These are phyloP conservation scores for Myotis vivesi DNA, from an alignment of 2,797 vertebrate species.

Conservation along the genomic window DNA sequence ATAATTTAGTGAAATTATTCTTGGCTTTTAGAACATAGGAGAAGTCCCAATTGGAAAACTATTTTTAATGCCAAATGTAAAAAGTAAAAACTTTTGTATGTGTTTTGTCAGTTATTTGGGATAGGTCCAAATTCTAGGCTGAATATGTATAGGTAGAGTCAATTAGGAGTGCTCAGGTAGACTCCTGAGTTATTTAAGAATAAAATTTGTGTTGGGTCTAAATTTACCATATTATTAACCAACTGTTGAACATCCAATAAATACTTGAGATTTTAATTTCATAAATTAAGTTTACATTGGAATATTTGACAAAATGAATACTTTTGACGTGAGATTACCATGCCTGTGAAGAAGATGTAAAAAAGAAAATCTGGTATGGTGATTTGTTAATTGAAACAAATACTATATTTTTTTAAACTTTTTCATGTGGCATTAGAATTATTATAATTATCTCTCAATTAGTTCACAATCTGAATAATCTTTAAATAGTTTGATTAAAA, in stretches of 20 bases:
- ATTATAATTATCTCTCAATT: slow-evolving; percentile 32
- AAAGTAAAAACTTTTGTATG: not conserved
- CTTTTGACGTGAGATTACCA: slow-evolving; percentile 35
- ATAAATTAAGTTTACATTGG: slow-evolving; percentile 37
- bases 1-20: slow-evolving; percentile 35
- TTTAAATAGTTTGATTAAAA: slow-evolving; percentile 30
- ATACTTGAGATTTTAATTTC: not conserved
- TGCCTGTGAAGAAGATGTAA: not conserved
- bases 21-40: slow-evolving; percentile 28
- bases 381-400: slow-evolving; percentile 36
- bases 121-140: not conserved
- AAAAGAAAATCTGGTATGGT: not conserved
- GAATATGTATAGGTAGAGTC: not conserved
- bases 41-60: slow-evolving; percentile 14
- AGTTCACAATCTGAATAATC: not conserved
- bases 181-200: slow-evolving; percentile 35
- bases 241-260: not conserved
- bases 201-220: not conserved
- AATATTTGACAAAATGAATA: slow-evolving; percentile 36
- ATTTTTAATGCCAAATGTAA: slow-evolving; percentile 44
- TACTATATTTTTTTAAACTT: slow-evolving; percentile 5
- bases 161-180: not conserved
- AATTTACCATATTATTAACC: slow-evolving; percentile 20
- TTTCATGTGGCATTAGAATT: not conserved
- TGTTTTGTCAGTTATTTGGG: slow-evolving; percentile 33